Evolutionary conservation across 2,113 vertebrate species (phyloP), one percentile per base, ranked within the genome.

Genomic region (Equus przewalskii): DNA sequence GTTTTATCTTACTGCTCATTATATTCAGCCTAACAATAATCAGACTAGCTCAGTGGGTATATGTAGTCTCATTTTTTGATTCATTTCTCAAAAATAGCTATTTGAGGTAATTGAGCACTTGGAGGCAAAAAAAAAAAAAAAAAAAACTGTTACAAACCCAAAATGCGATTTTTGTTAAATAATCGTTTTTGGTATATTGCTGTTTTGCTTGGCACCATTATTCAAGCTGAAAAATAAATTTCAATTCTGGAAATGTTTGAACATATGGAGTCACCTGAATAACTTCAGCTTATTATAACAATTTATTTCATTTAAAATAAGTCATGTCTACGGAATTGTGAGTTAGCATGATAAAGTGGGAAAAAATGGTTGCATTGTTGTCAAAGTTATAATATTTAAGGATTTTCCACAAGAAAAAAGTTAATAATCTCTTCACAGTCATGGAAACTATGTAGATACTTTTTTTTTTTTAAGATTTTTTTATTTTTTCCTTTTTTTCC

Each of bases 151-250:
- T 41, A 41, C 36, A 41, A 41, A 36, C 1, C 33, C 21, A 75
- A 75, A 86, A 46, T 75, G 9, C 8, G 22, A 79, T 81, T 73
- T 94, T 96, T 9, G 54, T 70, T 89, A 81, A 80, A 67, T 73
- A 80, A 60, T 67, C 14, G 3, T 69, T 54, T 73, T 95, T 54
- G 65, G 19, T 54, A 44, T 58, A 46, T 12, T 78, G 12, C 24
- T 86, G 16, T 62, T 79, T 84, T 73, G 16, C 28, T 95, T 89
- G 36, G 26, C 62, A 69, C 18, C 58, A 70, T 84, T 70, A 95
- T 92, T 95, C 19, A 65, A 72, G 41, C n/a, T 30, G n/a, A 89
- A 95, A 89, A 92, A 58, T 62, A 72, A 84, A 64, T 33, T 72
- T 51, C 4, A 46, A 2, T 72, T 84, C 46, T 89, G 84, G 26